Base-by-base conservation (phyloP, 2,113 vertebrate genomes). In the Burhinus bistriatus region DNA sequence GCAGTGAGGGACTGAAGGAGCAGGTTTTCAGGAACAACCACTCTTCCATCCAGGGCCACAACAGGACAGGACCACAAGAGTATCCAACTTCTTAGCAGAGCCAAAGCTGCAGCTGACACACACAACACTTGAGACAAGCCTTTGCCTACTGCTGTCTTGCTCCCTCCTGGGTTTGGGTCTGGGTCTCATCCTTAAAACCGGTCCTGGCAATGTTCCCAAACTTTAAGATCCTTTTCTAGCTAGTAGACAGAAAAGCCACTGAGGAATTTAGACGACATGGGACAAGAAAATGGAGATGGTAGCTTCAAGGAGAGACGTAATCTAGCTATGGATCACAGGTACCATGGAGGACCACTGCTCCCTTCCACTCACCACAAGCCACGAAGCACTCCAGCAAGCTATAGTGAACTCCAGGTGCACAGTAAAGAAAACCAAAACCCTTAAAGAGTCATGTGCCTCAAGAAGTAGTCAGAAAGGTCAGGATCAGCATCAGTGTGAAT, bases 401-500 rank as follows among this genome's bases (percentile, higher is more conserved):
- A 12, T 29, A 75, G 32, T 32, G 18, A 80, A 55, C 55, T 49
- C 32, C 61, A 51, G 34, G 9, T 49, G 25, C 17, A 55, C 3
- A 69, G 64, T 16, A 49, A 64, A 83, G n/a, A 70, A 83, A 75
- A 87, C 2, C 27, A 86, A 83, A 79, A 49, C 11, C n/a, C 32
- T 15, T 30, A 70, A 59, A 80, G 29, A n/a, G 49, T 40, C 17
- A 27, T 1, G 4, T 20, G 25, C 38, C 22, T 65, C 2, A 0
- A 59, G 40, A 75, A 79, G 29, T 0, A 1, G 17, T 70, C 52
- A 49, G 61, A 61, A 65, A 73, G 27, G 59, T 59, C 34, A 83
- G 55, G 38, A 51, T 75, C 38, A 54, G 23, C 45, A 65, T 23
- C 25, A 54, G 16, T 26, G 42, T 59, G 61, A 94, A 66, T 10